Conservation (phyloP, 2,888 invertebrate species). For the Margaritifera margaritifera region DNA sequence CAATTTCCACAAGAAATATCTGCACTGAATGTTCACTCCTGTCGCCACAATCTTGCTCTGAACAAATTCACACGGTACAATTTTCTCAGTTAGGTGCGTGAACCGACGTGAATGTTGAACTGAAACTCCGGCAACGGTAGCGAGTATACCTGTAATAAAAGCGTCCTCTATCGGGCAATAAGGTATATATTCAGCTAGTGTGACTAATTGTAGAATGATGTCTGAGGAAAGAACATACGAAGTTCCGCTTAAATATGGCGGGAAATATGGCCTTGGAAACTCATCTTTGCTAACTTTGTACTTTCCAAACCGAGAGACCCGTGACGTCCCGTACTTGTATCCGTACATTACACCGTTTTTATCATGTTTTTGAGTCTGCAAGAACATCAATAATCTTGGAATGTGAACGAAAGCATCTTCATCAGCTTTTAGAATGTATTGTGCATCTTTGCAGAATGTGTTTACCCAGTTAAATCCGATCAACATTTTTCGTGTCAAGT, state of each 20-base stretch:
- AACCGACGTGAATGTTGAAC: constrained; percentile 29
- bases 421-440: constrained; percentile 42
- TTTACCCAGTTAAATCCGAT: constrained; percentile 41
- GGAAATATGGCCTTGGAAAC: constrained; percentile 44
- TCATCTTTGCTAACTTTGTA: constrained; percentile 41
- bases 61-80: constrained; percentile 33
- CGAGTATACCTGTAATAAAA: constrained; percentile 56
- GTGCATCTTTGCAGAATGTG: constrained; percentile 29
- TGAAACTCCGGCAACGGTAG: constrained; percentile 34
- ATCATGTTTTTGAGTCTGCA: constrained; percentile 19
- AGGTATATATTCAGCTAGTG: constrained; percentile 42
- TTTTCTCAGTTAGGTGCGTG: constrained; percentile 30
- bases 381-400: constrained; percentile 21
- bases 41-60: constrained; percentile 5
- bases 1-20: too few relatives aligned
- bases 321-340: constrained; percentile 20
- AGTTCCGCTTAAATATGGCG: constrained; percentile 50
- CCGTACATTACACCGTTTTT: constrained; percentile 39
- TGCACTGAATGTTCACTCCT: too few relatives aligned
- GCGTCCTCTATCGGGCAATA: constrained; percentile 58
- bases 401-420: constrained; percentile 45
- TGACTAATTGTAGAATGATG: constrained; percentile 36
- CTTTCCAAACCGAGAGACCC: constrained; percentile 41
- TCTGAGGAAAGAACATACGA: constrained; percentile 49
- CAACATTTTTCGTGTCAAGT: constrained; percentile 42